Evolutionary conservation across 2,888 invertebrate genomes (phyloP), one percentile per base, ranked within the genome.

Genomic region (Dryomyza anilis): DNA sequence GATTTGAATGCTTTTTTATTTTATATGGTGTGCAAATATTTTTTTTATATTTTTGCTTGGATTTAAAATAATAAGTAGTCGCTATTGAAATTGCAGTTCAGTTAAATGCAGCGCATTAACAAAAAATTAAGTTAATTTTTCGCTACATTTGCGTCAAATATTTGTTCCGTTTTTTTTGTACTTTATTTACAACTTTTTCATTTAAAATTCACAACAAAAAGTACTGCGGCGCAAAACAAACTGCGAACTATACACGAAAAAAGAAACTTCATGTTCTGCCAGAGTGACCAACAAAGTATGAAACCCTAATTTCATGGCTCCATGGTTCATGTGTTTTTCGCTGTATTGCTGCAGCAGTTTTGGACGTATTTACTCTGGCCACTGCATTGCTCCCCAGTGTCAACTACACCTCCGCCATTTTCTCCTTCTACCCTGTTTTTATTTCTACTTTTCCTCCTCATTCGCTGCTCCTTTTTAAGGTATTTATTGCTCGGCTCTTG

Each of bases 261-360:
- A 14, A 23, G 50, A 10, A 25, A 25, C 50, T 12, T 3, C 5
- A 43, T 19, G 19, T 16, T 16, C 39, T 16, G 3, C 14, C n/a
- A 2, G 16, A 39, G n/a, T 39, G 16, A 16, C 39, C 48, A 23
- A 14, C 50, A 25, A 50, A 50, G 14, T 50, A 27, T n/a, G 25
- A 50, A 50, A 27, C 27, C 50, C 50, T 50, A 19, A 56, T 43
- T 56, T 56, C 39, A 56, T 25, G 56, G 39, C 25, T 56, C 56
- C 21, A 10, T 56, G 39, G 39, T n/a, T n/a, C n/a, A n/a, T n/a
- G n/a, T n/a, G n/a, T n/a, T n/a, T n/a, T n/a, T n/a, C n/a, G n/a
- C n/a, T n/a, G n/a, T n/a, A n/a, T n/a, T n/a, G n/a, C n/a, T n/a
- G n/a, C n/a, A n/a, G n/a, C n/a, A n/a, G n/a, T n/a, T n/a, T n/a